These are phyloP conservation scores for Alosa sapidissima DNA, from an alignment of 2,797 vertebrate genomes.

Conservation along the genomic window DNA sequence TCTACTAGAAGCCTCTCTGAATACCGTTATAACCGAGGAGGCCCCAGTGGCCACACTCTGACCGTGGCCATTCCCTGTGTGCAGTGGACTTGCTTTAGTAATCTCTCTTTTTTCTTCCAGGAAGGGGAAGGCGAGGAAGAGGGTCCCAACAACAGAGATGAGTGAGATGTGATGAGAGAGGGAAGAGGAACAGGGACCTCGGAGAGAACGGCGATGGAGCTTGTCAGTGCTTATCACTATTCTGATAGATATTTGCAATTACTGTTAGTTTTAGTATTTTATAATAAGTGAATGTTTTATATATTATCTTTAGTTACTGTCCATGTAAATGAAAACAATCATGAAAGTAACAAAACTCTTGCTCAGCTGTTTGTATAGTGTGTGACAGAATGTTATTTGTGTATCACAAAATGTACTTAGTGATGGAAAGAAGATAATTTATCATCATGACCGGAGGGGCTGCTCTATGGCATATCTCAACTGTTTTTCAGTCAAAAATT, in stretches of 20 bases:
- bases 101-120: conserved; percentile 33
- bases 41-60: neutral
- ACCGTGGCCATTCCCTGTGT: neutral
- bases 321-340: neutral
- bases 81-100: neutral
- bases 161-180: conserved; percentile 27
- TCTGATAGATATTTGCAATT: neutral
- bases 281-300: neutral
- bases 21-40: neutral
- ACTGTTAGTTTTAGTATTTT: neutral
- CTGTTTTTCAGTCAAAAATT: neutral
- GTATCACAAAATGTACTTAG: neutral
- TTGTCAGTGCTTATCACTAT: neutral
- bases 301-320: neutral
- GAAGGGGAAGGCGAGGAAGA: conserved; percentile 45
- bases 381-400: neutral
- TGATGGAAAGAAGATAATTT: neutral
- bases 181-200: neutral
- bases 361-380: neutral
- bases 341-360: neutral
- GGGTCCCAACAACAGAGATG: conserved; percentile 51
- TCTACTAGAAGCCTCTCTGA: neutral
- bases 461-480: neutral
- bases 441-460: neutral
- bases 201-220: neutral